Evolutionary conservation across 37 sponge, comb jelly and placozoan genomes (phyloP), one percentile per base, ranked within the genome.

Genomic region (Aphrocallistes beatrix): DNA sequence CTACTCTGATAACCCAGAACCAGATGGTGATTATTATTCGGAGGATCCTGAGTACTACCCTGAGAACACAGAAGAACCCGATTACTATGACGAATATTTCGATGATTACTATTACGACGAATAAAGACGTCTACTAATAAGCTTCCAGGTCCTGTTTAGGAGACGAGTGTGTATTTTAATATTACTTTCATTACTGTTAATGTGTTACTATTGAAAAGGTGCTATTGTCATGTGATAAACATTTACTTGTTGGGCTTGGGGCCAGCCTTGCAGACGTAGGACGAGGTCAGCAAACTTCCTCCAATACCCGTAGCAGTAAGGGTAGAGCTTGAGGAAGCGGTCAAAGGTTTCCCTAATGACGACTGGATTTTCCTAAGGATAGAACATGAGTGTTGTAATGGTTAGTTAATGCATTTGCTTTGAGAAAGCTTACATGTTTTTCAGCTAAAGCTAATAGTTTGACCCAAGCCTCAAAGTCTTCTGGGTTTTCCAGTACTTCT

Each of bases 221-320:
- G n/a, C n/a, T n/a, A n/a, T n/a, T n/a, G n/a, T n/a, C n/a, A n/a
- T 47, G 13, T 21, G 13, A 47, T 47, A 21, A 47, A 21, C 17
- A 47, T 13, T 60, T 60, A 60, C 75, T 60, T 60, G 75, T 60
- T 60, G 75, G 8, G 75, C 75, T 60, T 19, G 10, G 34, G 34
- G 3, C 75, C 75, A 60, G 8, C 75, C 75, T 13, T 60, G 75
- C 32, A 60, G 75, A 30, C 34, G 75, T 60, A 60, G 75, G 8
- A 60, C 91, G 23, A 87, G 87, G 69, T 95, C 96, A 30, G 93
- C 91, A 83, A 86, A 93, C 81, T 95, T 95, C 89, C 91, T 95
- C 96, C 96, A 95, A 86, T 95, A 95, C 21, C 96, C 96, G 82
- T 91, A 95, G 89, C 96, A 95, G 87, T 87, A 93, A 1, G 96